A percentile compares a stretch with the other conserved stretches of the same genome.
Evolutionary conservation across 2,797 vertebrate genomes (phyloP).

Genomic region (Sebastes taczanowskii): DNA sequence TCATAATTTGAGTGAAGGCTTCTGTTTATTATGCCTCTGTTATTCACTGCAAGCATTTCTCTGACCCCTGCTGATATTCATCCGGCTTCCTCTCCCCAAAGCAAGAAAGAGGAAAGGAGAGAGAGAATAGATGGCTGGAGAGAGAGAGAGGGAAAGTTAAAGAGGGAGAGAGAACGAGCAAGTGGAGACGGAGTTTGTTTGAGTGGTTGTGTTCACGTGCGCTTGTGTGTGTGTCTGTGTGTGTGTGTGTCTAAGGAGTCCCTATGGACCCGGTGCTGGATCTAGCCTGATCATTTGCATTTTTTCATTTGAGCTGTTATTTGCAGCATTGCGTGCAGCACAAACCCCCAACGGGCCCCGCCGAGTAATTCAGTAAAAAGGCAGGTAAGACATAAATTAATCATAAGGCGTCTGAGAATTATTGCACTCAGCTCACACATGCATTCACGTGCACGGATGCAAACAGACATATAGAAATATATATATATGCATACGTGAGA

Average conservation of each 20-base stretch:
- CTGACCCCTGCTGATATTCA: conserved; percentile 80
- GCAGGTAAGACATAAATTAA: conserved; percentile 83
- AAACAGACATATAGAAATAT: conserved; percentile 43
- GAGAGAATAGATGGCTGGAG: conserved; percentile 3
- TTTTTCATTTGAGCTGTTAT: conserved; percentile 84
- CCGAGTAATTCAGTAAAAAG: conserved; percentile 80
- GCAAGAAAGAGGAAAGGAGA: conserved; percentile 40
- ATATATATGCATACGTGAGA: conserved; percentile 7
- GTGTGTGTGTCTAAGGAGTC: conserved; percentile 56
- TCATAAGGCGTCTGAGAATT: conserved; percentile 74
- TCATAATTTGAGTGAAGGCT: conserved; percentile 81
- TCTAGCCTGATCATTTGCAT: conserved; percentile 80
- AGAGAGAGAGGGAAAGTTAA: conserved; percentile 1
- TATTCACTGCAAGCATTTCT: conserved; percentile 78
- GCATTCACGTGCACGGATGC: conserved; percentile 10
- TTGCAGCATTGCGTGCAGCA: conserved; percentile 77
- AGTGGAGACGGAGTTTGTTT: conserved; percentile 50
- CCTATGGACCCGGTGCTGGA: conserved; percentile 72
- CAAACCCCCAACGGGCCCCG: conserved; percentile 65
- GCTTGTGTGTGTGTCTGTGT: neutral
- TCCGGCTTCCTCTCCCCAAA: conserved; percentile 68
- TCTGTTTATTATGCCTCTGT: conserved; percentile 80
- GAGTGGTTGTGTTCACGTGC: conserved; percentile 27
- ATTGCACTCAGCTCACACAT: conserved; percentile 47
- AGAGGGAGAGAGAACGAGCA: conserved; percentile 29